A percentile compares a stretch with the other conserved stretches of the same genome.
Conservation (phyloP, 2,888 invertebrate genomes). For the Stegana nigrithorax region DNA sequence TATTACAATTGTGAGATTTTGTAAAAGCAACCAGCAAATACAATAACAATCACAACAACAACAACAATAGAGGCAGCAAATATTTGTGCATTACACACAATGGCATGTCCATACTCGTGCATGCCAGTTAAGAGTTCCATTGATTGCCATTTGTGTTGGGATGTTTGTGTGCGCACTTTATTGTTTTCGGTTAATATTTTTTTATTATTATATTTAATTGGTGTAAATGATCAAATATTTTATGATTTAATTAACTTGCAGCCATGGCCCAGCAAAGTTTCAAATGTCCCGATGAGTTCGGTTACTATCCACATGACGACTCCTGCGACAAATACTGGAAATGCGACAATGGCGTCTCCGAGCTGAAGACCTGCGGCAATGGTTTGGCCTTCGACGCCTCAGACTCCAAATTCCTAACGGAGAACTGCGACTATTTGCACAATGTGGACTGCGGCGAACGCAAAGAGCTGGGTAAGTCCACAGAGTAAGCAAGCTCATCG, state of each 20-base stretch:
- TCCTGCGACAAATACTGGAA: conserved; percentile 97
- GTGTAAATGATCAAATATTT: conserved; percentile 53
- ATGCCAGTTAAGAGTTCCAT: not conserved
- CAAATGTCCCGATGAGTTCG: conserved; percentile 94
- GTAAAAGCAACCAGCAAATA: conserved; percentile 2
- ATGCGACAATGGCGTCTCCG: conserved; percentile 89
- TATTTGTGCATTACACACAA: not conserved
- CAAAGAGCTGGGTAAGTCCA: conserved; percentile 80
- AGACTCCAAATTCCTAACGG: conserved; percentile 89
- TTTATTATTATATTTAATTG: conserved; percentile 14
- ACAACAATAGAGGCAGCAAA: not conserved
- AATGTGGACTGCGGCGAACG: conserved; percentile 94
- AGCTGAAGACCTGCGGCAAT: conserved; percentile 93
- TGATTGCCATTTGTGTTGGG: too few species aligned
- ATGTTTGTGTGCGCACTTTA: not conserved
- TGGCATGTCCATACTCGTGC: not conserved
- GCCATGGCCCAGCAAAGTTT: conserved; percentile 84
- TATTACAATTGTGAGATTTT: not conserved
- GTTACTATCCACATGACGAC: conserved; percentile 89
- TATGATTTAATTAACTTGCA: conserved; percentile 69
- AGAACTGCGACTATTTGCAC: conserved; percentile 95
- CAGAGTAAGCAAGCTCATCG: not conserved
- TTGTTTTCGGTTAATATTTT: not conserved
- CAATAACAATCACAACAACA: not conserved
- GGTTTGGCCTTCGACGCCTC: conserved; percentile 91